Evolutionary conservation across 2,797 vertebrate genomes (phyloP), one percentile per base, ranked within the genome.

Genomic region (Spinibarbus caldwelli): DNA sequence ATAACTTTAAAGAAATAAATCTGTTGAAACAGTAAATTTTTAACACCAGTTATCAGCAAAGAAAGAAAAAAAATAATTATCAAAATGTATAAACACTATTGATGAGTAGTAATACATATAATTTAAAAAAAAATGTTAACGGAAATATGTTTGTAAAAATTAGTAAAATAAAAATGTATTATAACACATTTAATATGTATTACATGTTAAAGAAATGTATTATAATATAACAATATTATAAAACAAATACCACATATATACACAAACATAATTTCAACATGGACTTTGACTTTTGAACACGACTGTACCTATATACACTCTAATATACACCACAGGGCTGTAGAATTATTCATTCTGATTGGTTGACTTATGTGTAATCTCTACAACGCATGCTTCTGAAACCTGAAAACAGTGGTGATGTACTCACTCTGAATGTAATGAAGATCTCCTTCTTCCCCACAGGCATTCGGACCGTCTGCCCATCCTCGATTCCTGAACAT

Each of bases 371-470:
- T 26, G 11, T 19, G n/a, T 71, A 26, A 45, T 4, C n/a, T 17
- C 43, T 15, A 9, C 2, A 15, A 29, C 9, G 47, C 15, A 21
- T 62, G 47, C 14, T 59, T 29, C 14, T 64, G 6, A 19, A 47
- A n/a, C 38, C 68, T 14, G 0, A 67, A 80, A 8, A 15, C 17
- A 26, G 41, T 34, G n/a, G 9, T 36, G 17, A 6, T 49, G 31
- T 43, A 77, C 96, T 38, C 90, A 99, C 98, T 95, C 94, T 94
- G 92, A 99, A 99, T 0, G 97, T 99, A 87, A 99, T 96, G 90
- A 99, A 99, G 90, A 99, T 96, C 90, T 99, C 98, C 86, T 96
- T 98, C 92, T 96, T 99, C 64, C 97, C 98, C 62, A 99, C 96
- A 4, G 97, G 97, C 98, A 99, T 99, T 89, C 98, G 95, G 83